Conservation (phyloP, 2,888 invertebrate species). For the Furcula furcula region DNA sequence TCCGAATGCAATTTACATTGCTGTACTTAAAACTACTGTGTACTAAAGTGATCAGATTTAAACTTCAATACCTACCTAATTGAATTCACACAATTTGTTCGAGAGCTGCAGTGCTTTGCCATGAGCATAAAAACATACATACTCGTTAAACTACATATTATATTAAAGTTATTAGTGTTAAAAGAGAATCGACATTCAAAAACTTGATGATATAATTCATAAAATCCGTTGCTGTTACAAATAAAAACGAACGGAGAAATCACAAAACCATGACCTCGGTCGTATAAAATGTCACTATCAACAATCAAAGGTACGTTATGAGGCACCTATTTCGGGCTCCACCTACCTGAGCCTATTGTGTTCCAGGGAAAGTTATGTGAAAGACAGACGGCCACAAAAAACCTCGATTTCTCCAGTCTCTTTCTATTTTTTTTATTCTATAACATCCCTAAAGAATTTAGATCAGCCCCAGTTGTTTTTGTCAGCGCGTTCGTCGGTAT, state of each 20-base stretch:
- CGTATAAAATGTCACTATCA: slow-evolving; percentile 71
- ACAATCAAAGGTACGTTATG: slow-evolving; percentile 47
- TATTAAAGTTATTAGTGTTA: too few relatives aligned
- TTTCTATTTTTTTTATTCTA: slow-evolving; percentile 51
- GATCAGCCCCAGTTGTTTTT: slow-evolving; percentile 63
- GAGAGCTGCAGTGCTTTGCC: too few relatives aligned
- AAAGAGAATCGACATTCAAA: too few relatives aligned
- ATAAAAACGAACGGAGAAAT: slow-evolving; percentile 17
- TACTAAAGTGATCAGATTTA: too few relatives aligned
- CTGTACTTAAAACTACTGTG: too few relatives aligned
- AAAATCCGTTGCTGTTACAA: slow-evolving; percentile 6
- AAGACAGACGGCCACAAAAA: slow-evolving; percentile 64
- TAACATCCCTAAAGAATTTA: slow-evolving; percentile 59
- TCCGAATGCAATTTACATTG: too few relatives aligned
- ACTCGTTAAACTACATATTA: too few relatives aligned
- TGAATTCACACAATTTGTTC: too few relatives aligned
- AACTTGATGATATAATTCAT: not conserved
- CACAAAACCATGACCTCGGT: slow-evolving; percentile 54
- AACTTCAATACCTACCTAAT: too few relatives aligned
- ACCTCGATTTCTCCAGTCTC: slow-evolving; percentile 59
- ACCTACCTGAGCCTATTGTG: slow-evolving; percentile 70
- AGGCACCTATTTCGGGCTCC: slow-evolving; percentile 49
- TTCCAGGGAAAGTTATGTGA: slow-evolving; percentile 73
- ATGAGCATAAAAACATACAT: too few relatives aligned
- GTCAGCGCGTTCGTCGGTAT: too few relatives aligned